Conservation (phyloP, 1,140 invertebrate genomes). For the Drosophila rufa region DNA sequence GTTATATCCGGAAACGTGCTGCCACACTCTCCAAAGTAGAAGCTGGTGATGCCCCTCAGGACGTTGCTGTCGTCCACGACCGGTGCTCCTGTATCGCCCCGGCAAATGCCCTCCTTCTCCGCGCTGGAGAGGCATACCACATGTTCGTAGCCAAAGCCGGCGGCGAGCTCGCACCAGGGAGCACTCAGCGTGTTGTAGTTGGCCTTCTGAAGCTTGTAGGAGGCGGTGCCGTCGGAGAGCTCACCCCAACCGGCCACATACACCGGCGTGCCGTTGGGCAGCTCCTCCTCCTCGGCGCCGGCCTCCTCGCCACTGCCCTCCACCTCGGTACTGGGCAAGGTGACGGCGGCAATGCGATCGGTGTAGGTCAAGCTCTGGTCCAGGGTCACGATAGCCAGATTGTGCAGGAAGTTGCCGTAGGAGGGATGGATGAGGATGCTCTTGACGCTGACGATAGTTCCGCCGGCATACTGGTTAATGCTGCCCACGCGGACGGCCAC, state of each 20-base stretch:
- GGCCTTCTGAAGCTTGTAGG: constrained; percentile 70
- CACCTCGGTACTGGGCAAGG: constrained; percentile 37
- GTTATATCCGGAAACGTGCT: constrained; percentile 68
- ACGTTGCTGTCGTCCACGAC: constrained; percentile 51
- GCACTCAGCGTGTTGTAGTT: constrained; percentile 56
- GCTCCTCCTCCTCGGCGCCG: constrained; percentile 16
- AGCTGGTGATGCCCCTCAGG: constrained; percentile 61
- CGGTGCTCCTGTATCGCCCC: constrained; percentile 67
- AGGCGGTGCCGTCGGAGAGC: constrained; percentile 38
- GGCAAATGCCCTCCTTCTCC: constrained; percentile 66
- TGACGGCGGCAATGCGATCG: constrained; percentile 73
- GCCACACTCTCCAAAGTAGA: constrained; percentile 71
- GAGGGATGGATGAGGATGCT: constrained; percentile 79
- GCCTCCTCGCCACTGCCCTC: constrained; percentile 18
- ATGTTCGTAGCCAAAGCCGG: constrained; percentile 70
- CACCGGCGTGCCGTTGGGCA: constrained; percentile 63
- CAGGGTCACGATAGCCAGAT: constrained; percentile 86
- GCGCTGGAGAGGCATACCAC: constrained; percentile 57
- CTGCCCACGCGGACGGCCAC: constrained; percentile 69
- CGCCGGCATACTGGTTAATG: constrained; percentile 78
- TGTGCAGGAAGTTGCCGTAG: constrained; percentile 84
- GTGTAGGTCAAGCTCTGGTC: constrained; percentile 63
- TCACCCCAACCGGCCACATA: constrained; percentile 73
- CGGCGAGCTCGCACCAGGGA: constrained; percentile 54
- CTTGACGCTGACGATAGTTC: constrained; percentile 47